Conservation (phyloP, 92 coral and sea anemone genomes). For the Micromussa lordhowensis region DNA sequence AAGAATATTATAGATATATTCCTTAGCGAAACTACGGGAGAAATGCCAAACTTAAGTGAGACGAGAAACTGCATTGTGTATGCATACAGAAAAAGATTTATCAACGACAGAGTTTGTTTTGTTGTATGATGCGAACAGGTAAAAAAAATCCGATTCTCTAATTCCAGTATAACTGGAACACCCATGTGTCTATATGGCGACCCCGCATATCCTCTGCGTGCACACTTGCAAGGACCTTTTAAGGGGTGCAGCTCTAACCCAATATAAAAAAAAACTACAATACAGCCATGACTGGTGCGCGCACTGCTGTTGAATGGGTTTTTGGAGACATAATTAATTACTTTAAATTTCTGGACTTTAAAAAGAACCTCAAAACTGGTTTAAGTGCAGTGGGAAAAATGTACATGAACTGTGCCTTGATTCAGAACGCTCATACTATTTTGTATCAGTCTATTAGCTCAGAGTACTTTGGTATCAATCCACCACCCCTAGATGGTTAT, state of each 20-base stretch:
- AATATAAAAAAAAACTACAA: slow-evolving; percentile 33
- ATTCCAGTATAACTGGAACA: neutral
- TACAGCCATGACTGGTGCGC: slow-evolving; percentile 38
- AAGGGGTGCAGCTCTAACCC: slow-evolving; percentile 53
- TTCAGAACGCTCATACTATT: slow-evolving; percentile 52
- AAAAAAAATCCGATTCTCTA: slow-evolving; percentile 44
- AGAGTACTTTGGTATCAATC: slow-evolving; percentile 56
- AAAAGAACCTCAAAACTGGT: slow-evolving; percentile 54
- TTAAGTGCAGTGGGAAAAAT: slow-evolving; percentile 63
- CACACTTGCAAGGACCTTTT: slow-evolving; percentile 46
- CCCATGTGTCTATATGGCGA: neutral
- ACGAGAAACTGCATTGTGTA: slow-evolving; percentile 9
- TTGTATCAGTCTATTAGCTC: slow-evolving; percentile 53
- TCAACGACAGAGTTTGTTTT: slow-evolving; percentile 50
- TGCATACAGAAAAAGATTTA: slow-evolving; percentile 36
- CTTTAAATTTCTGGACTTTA: slow-evolving; percentile 57
- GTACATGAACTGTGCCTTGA: slow-evolving; percentile 54
- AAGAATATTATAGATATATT: too few species aligned
- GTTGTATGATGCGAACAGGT: slow-evolving; percentile 52
- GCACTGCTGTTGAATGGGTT: slow-evolving; percentile 37
- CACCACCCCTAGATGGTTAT: slow-evolving; percentile 60
- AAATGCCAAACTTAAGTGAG: slow-evolving; percentile 36
- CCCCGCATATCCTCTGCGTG: slow-evolving; percentile 7
- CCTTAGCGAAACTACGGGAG: neutral
- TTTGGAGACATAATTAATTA: slow-evolving; percentile 41